These are phyloP conservation scores for Galeopsomyia nigrocyanea DNA, from an alignment of 2,888 invertebrate genomes.

Conservation along the genomic window DNA sequence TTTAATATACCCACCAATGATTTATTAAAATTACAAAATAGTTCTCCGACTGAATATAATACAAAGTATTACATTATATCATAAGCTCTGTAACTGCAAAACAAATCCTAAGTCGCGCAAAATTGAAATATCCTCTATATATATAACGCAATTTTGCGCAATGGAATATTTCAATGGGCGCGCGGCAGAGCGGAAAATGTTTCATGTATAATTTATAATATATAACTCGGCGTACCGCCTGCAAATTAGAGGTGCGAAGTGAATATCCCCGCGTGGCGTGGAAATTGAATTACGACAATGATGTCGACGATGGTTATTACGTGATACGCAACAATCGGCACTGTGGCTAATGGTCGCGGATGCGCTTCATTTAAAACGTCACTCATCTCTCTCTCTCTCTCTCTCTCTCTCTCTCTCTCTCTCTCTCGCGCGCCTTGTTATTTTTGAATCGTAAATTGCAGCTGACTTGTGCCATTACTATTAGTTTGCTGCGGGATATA, in stretches of 20 bases:
- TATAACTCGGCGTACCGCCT: slow-evolving; percentile 1
- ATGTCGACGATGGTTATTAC: slow-evolving; percentile 5
- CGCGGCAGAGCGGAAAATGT: neutral
- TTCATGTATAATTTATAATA: neutral
- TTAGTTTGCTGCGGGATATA: neutral
- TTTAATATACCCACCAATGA: too few relatives aligned
- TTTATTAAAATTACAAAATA: too few relatives aligned
- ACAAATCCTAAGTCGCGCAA: neutral
- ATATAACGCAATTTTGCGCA: neutral
- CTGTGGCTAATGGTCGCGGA: neutral
- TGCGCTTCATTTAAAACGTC: slow-evolving; percentile 7
- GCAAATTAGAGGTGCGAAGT: neutral
- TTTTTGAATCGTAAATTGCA: neutral
- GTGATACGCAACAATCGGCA: slow-evolving; percentile 20
- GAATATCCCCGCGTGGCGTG: neutral
- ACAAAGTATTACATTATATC: too few relatives aligned
- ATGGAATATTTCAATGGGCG: neutral
- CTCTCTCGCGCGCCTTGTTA: neutral
- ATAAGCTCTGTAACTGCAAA: too few relatives aligned
- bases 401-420: too few relatives aligned
- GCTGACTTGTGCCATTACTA: neutral
- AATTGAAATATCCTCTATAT: slow-evolving; percentile 8
- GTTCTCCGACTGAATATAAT: too few relatives aligned
- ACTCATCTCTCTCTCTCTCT: neutral
- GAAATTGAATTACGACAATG: slow-evolving; percentile 14